phyloP scores from a whole-genome alignment of 2,888 invertebrate species.

The Tenthredo livida region DNA sequence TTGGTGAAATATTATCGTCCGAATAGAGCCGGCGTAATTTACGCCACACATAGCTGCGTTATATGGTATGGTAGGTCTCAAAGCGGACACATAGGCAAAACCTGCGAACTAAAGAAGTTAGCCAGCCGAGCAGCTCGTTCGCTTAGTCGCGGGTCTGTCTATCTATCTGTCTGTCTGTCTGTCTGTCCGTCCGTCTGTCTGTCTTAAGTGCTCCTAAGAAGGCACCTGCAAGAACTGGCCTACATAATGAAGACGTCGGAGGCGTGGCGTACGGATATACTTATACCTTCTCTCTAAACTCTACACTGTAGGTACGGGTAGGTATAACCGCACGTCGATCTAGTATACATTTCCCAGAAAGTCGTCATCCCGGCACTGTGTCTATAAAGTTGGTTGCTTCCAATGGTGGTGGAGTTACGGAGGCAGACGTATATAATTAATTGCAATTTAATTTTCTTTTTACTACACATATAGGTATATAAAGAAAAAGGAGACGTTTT shows the following conservation, averaged over 20 bases:
- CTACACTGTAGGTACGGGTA: background rate
- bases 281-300: constrained; percentile 26
- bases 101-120: background rate
- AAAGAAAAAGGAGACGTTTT: too few relatives aligned
- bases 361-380: background rate
- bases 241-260: constrained; percentile 72
- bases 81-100: background rate
- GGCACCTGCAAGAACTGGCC: constrained; percentile 71
- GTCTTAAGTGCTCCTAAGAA: constrained; percentile 66
- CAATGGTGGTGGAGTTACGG: background rate
- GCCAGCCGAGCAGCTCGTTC: background rate
- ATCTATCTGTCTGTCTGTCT: background rate
- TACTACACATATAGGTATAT: too few relatives aligned
- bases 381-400: background rate
- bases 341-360: background rate
- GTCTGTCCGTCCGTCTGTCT: background rate
- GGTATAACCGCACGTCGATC: background rate
- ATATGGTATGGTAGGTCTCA: too few relatives aligned
- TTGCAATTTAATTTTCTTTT: background rate
- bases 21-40: background rate
- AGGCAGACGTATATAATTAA: background rate
- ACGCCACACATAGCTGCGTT: background rate
- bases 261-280: constrained; percentile 56
- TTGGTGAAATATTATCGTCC: constrained; percentile 62
- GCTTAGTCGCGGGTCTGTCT: background rate